These are phyloP conservation scores for Ennomos erosarius DNA, from an alignment of 2,888 invertebrate species.

Conservation along the genomic window DNA sequence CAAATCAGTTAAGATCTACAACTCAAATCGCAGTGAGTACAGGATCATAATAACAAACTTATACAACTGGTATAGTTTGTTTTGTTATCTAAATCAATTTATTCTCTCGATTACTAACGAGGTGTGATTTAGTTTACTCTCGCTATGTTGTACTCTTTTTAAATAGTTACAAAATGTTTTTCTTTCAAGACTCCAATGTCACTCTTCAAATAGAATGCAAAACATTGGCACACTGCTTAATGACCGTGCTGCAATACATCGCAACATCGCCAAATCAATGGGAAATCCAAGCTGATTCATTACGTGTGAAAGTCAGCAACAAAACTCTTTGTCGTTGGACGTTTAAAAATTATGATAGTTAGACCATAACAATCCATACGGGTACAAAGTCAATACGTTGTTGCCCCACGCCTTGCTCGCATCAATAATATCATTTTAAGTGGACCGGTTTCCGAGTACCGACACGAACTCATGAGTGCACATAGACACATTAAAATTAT, in stretches of 20 bases:
- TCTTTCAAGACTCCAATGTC: constrained; percentile 22
- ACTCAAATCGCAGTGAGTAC: background rate
- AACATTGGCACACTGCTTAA: constrained; percentile 29
- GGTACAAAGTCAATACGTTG: constrained; percentile 22
- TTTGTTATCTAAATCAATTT: constrained; percentile 11
- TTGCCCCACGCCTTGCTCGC: constrained; percentile 16
- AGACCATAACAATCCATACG: constrained; percentile 23
- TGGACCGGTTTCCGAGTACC: constrained; percentile 71
- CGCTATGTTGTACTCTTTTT: constrained; percentile 7
- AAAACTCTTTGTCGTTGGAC: constrained; percentile 5
- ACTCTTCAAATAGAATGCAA: constrained; percentile 24
- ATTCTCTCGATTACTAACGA: background rate
- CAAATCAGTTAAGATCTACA: constrained; percentile 3
- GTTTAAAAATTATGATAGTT: constrained; percentile 11
- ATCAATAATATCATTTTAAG: constrained; percentile 68
- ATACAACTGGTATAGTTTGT: background rate
- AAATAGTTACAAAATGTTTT: constrained; percentile 22
- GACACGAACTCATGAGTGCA: constrained; percentile 58
- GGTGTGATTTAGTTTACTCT: constrained; percentile 7
- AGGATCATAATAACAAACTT: constrained; percentile 9
- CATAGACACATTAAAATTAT: constrained; percentile 52
- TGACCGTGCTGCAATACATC: constrained; percentile 26
- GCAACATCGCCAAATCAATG: constrained; percentile 32
- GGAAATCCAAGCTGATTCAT: constrained; percentile 31
- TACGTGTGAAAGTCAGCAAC: constrained; percentile 24